Conservation (phyloP, 2,113 vertebrate genomes). For the Ploceus nigricollis region DNA sequence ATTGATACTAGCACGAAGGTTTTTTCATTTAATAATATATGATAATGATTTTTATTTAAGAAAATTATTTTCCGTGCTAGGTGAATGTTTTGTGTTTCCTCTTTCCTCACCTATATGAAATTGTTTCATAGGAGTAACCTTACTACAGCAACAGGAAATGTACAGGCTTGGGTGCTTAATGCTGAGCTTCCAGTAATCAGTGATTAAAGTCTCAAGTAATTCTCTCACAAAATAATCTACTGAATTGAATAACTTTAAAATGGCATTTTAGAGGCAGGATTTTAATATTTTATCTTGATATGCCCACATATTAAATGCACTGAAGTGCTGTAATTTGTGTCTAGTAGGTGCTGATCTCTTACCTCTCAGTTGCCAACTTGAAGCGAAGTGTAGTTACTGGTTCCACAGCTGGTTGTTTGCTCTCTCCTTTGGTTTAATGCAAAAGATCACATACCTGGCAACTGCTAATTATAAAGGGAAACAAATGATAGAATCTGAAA, state of each 20-base stretch:
- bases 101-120: neutral
- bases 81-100: constrained; percentile 21
- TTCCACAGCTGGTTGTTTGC: neutral
- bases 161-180: constrained; percentile 23
- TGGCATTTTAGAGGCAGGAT: neutral
- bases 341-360: neutral
- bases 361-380: neutral
- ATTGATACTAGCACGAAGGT: constrained; percentile 6
- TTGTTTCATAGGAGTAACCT: neutral
- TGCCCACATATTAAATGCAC: neutral
- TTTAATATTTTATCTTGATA: neutral
- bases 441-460: neutral
- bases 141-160: constrained; percentile 34
- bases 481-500: neutral
- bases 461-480: neutral
- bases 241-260: neutral
- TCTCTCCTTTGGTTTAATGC: neutral
- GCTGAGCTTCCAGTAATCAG: neutral
- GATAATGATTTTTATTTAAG: constrained; percentile 1
- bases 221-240: neutral
- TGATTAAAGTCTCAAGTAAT: constrained; percentile 11
- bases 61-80: constrained; percentile 34
- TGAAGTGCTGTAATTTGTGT: neutral
- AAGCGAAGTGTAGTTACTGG: neutral
- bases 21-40: neutral